Conservation (phyloP, 2,888 invertebrate genomes). For the Abrostola tripartita region DNA sequence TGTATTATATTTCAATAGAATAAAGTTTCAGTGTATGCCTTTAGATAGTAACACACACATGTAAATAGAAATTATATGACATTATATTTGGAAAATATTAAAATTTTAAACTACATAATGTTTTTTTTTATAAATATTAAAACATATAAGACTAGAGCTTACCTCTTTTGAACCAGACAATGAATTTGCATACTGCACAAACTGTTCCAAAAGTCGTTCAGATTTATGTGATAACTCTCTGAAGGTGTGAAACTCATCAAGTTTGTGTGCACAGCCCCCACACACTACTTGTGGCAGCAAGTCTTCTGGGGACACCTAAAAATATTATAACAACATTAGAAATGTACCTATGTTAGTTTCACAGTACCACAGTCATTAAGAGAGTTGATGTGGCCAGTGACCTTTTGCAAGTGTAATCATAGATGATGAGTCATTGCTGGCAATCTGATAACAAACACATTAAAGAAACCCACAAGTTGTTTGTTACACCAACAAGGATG, state of each 20-base stretch:
- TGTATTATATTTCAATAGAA: slow-evolving; percentile 40
- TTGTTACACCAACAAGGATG: slow-evolving; percentile 51
- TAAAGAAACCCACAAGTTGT: slow-evolving; percentile 58
- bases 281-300: slow-evolving; percentile 93
- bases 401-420: slow-evolving; percentile 83
- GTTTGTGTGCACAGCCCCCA: slow-evolving; percentile 92
- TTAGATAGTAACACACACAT: slow-evolving; percentile 56
- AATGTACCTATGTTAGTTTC: slow-evolving; percentile 59
- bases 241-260: slow-evolving; percentile 93
- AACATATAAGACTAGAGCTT: slow-evolving; percentile 60
- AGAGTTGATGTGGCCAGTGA: slow-evolving; percentile 82
- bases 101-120: slow-evolving; percentile 20
- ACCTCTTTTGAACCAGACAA: slow-evolving; percentile 90
- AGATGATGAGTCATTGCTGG: slow-evolving; percentile 80
- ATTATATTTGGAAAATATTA: slow-evolving; percentile 39
- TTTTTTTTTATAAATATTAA: slow-evolving; percentile 8
- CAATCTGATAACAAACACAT: slow-evolving; percentile 77
- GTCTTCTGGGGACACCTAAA: slow-evolving; percentile 93
- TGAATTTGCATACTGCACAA: slow-evolving; percentile 92
- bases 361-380: slow-evolving; percentile 70
- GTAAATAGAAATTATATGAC: slow-evolving; percentile 56
- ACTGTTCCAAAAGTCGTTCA: slow-evolving; percentile 92
- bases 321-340: slow-evolving; percentile 68
- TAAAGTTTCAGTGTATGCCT: slow-evolving; percentile 42
- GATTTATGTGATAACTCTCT: slow-evolving; percentile 93